Conservation (phyloP, 1,140 invertebrate genomes). For the Matsumurasca onukii region DNA sequence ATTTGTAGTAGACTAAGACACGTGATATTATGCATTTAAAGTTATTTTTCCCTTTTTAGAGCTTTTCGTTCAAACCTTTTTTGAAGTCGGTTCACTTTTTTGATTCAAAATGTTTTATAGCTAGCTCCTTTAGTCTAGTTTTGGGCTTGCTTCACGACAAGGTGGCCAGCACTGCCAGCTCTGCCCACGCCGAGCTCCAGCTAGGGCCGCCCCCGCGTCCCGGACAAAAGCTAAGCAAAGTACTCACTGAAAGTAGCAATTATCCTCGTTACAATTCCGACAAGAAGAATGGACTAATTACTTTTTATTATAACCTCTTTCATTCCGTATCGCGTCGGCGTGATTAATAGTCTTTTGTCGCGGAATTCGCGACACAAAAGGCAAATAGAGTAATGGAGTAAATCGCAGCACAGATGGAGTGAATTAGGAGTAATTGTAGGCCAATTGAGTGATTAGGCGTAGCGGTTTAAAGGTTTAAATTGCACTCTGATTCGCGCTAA, state of each 20-base stretch:
- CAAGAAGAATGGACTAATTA: conserved; percentile 34
- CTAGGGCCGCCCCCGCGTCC: conserved; percentile 9
- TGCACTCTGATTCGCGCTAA: conserved; percentile 23
- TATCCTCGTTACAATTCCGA: conserved; percentile 32
- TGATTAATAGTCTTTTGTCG: conserved; percentile 31
- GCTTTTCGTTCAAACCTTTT: too few species aligned
- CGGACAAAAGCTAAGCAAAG: conserved; percentile 28
- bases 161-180: too few species aligned
- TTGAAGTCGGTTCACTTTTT: too few species aligned
- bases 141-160: too few species aligned
- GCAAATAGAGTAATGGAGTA: not conserved
- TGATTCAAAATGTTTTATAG: too few species aligned
- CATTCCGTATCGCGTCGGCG: not conserved
- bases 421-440: conserved; percentile 35
- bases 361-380: conserved; percentile 8
- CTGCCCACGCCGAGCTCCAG: conserved; percentile 6
- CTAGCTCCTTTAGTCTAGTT: too few species aligned
- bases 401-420: not conserved
- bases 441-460: conserved; percentile 37
- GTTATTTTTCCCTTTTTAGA: too few species aligned
- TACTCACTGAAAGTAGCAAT: conserved; percentile 31
- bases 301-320: conserved; percentile 31
- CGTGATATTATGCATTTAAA: too few species aligned
- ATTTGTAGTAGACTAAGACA: too few species aligned
- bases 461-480: conserved; percentile 9